Percentiles rank a stretch among this genome's conserved stretches.
Conservation (phyloP, 1,140 invertebrate genomes). For the Drosophila guanche region DNA sequence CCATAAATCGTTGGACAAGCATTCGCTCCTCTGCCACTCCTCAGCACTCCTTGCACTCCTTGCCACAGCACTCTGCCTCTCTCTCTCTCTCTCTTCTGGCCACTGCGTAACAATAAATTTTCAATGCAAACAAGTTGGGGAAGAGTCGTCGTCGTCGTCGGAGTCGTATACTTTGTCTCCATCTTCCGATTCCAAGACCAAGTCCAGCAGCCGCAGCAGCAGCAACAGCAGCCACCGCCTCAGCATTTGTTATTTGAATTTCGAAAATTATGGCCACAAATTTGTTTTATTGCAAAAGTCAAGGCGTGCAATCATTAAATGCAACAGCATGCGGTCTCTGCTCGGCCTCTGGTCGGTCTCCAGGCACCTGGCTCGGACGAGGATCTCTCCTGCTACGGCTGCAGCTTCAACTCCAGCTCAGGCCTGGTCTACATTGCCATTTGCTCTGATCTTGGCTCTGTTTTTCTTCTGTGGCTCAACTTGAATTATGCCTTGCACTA, state of each 20-base stretch:
- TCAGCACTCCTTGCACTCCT: not conserved
- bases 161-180: constrained; percentile 10
- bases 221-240: constrained; percentile 21
- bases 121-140: constrained; percentile 78
- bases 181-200: constrained; percentile 16
- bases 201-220: constrained; percentile 16
- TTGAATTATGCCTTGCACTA: constrained; percentile 77
- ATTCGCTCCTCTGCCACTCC: constrained; percentile 13
- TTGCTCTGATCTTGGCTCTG: constrained; percentile 17
- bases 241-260: constrained; percentile 80
- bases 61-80: constrained; percentile 9
- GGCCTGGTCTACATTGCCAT: constrained; percentile 21
- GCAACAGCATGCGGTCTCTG: constrained; percentile 76
- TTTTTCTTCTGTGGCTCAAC: constrained; percentile 17
- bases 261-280: constrained; percentile 82
- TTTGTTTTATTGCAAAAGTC: constrained; percentile 82
- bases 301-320: constrained; percentile 82
- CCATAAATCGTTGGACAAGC: constrained; percentile 76
- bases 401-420: constrained; percentile 6
- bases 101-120: constrained; percentile 81
- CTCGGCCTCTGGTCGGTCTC: constrained; percentile 13
- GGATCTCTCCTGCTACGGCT: not conserved
- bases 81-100: constrained; percentile 18
- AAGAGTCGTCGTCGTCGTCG: constrained; percentile 28
- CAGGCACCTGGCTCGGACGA: constrained; percentile 6